Evolutionary conservation across 2,888 invertebrate genomes (phyloP).

Genomic region (Melieria omissa): DNA sequence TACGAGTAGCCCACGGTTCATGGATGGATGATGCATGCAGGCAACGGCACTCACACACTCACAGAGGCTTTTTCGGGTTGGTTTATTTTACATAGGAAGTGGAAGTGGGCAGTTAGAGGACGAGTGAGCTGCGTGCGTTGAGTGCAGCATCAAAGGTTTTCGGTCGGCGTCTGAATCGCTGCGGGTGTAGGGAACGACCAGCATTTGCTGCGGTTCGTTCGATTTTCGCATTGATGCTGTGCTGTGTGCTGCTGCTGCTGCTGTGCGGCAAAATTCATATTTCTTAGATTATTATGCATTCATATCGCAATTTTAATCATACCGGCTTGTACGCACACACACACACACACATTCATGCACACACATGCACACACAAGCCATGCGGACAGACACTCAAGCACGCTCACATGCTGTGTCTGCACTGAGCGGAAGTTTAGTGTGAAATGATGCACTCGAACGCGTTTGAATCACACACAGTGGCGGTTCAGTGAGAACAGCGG

Average conservation of each 20-base stretch:
- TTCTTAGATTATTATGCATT: constrained; percentile 41
- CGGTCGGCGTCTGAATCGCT: too few relatives aligned
- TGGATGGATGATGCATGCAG: constrained; percentile 11
- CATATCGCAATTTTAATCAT: constrained; percentile 41
- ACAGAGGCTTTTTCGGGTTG: too few relatives aligned
- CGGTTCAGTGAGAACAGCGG: not conserved
- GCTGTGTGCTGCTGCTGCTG: too few relatives aligned
- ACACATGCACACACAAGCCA: not conserved
- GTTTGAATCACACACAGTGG: not conserved
- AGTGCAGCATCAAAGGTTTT: too few relatives aligned
- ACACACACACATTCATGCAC: not conserved
- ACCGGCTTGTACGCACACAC: constrained; percentile 11
- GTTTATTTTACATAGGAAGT: too few relatives aligned
- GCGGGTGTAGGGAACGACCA: not conserved
- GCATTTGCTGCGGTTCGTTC: not conserved
- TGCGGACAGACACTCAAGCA: not conserved
- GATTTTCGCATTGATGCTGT: too few relatives aligned
- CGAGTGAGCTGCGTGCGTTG: too few relatives aligned
- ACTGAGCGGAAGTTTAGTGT: constrained; percentile 12
- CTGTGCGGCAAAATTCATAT: constrained; percentile 33
- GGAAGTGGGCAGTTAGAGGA: too few relatives aligned
- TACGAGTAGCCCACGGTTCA: not conserved
- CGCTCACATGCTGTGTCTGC: not conserved
- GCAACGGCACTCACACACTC: too few relatives aligned
- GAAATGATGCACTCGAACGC: constrained; percentile 25